phyloP scores from a whole-genome alignment of 1,140 invertebrate species.

The Yoshiicerus persimilis region DNA sequence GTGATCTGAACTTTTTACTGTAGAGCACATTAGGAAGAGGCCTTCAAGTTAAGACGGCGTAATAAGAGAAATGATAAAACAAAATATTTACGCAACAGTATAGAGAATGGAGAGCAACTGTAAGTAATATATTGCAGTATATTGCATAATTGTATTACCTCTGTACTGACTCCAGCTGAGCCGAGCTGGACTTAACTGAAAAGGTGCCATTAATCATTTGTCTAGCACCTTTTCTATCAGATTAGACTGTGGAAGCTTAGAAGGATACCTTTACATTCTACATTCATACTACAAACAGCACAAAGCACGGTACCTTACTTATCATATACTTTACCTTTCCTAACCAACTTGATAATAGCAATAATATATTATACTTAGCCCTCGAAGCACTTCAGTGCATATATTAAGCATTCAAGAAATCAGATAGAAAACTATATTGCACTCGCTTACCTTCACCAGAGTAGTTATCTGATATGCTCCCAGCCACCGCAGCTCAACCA shows the following conservation, averaged over 20 bases:
- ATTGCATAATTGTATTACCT: background rate
- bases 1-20: background rate
- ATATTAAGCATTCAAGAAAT: background rate
- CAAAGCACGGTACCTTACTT: background rate
- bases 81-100: background rate
- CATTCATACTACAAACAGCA: background rate
- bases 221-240: slow-evolving; percentile 27
- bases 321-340: background rate
- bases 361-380: background rate
- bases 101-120: background rate
- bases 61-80: background rate
- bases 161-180: slow-evolving; percentile 31
- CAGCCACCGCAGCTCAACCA: background rate
- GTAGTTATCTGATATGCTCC: background rate
- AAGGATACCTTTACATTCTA: background rate
- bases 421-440: background rate
- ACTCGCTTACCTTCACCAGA: background rate
- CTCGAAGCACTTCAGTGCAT: background rate
- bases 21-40: background rate
- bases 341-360: background rate
- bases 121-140: background rate
- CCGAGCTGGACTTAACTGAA: background rate
- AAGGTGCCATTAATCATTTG: slow-evolving; percentile 38
- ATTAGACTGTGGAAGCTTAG: background rate
- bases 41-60: background rate